Evolutionary conservation across 2,888 invertebrate genomes (phyloP), one percentile per base, ranked within the genome.

Genomic region (Scrobipalpa atriplicella): DNA sequence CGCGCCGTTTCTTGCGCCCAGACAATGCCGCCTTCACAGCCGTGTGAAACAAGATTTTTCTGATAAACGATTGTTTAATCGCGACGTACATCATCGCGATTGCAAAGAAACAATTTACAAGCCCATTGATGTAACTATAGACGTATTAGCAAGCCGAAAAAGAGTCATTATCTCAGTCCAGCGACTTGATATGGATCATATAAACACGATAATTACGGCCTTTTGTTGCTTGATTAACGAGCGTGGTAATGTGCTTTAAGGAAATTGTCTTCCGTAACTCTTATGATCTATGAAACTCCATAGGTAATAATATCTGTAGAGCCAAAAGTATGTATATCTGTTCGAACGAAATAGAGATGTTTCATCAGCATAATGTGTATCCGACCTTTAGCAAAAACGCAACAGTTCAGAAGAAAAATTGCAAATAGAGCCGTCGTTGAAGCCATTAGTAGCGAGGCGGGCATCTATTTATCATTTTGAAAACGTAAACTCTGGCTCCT

Each of bases 51-150:
- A 39, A 39, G 39, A 60, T 39, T 60, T 60, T 60, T 18, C 60
- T 60, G 60, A 60, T 60, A 60, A 60, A 60, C 60, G 39, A 60
- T 60, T 60, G 39, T 60, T 60, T 38, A 56, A 29, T 56, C 56
- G 29, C 13, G 5, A 8, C 19, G 19, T 56, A 56, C 56, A 36
- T 36, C 21, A 56, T 56, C 56, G 16, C n/a, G n/a, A 1, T 16
- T 5, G 47, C 47, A 47, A 29, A 47, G 47, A 47, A 47, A 47
- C 47, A n/a, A 47, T 47, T 47, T 47, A 47, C 47, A 47, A 47
- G 47, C n/a, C 47, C 16, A 47, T 47, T 47, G n/a, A 47, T 47
- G 47, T 47, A 47, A 47, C 47, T 47, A n/a, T 10, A 29, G n/a
- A 47, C n/a, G 16, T 47, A 47, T 47, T n/a, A 43, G 43, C 43